These are phyloP conservation scores for Tympanuchus pallidicinctus DNA, from an alignment of 2,113 vertebrate species.

Conservation along the genomic window DNA sequence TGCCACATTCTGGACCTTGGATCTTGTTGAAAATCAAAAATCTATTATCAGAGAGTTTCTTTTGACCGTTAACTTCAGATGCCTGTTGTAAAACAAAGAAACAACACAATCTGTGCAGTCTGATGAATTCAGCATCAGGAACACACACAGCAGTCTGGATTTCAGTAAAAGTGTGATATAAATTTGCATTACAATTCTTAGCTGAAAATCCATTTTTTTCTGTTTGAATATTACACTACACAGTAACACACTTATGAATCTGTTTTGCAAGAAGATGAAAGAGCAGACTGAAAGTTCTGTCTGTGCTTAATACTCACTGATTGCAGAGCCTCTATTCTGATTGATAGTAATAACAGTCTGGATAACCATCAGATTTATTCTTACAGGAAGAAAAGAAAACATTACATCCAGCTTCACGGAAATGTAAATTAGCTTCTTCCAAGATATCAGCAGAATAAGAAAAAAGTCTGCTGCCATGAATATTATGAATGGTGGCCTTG, in stretches of 20 bases:
- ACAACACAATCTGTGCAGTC: background rate
- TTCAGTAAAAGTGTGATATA: background rate
- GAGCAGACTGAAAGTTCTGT: background rate
- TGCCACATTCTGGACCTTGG: background rate
- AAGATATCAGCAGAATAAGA: background rate
- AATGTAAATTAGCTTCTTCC: background rate
- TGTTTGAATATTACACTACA: background rate
- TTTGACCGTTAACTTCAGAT: background rate
- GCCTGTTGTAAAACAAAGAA: fast-evolving
- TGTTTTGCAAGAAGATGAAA: background rate
- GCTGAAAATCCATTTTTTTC: background rate
- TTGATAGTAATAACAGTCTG: background rate
- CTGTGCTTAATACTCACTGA: background rate
- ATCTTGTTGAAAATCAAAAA: background rate
- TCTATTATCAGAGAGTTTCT: background rate
- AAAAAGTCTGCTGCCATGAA: background rate
- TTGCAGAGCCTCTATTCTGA: background rate
- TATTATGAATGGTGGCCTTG: background rate
- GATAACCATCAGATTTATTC: background rate
- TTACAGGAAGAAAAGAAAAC: background rate
- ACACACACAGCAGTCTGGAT: background rate
- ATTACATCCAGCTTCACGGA: background rate
- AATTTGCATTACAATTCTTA: background rate
- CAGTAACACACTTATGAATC: fast-evolving
- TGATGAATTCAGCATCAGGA: background rate